Percentiles rank a stretch among this genome's conserved stretches.
Conservation (phyloP, 2,888 invertebrate species). For the Notodonta dromedarius region DNA sequence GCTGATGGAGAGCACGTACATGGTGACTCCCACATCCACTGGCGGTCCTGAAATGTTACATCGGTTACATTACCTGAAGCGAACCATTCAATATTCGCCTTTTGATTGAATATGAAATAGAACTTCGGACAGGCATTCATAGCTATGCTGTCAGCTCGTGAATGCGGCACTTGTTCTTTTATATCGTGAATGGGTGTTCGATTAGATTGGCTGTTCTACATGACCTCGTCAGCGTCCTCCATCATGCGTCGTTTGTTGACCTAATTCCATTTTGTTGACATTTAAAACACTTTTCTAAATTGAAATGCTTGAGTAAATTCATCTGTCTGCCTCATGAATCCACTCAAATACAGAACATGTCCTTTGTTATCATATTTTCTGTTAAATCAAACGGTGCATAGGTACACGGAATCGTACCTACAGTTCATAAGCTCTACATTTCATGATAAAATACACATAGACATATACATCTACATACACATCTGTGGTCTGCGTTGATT, state of each 20-base stretch:
- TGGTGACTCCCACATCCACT: constrained; percentile 91
- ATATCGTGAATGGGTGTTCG: background rate
- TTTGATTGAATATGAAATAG: background rate
- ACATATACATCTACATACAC: no score
- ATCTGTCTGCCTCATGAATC: no score
- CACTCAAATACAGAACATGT: no score
- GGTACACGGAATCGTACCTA: no score
- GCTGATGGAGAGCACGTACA: constrained; percentile 93
- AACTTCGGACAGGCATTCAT: background rate
- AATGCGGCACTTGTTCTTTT: background rate
- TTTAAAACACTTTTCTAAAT: no score
- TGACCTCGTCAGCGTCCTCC: constrained; percentile 14
- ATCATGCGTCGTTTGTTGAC: constrained; percentile 1
- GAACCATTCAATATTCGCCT: constrained; percentile 10
- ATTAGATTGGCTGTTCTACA: constrained; percentile 4
- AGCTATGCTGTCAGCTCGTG: background rate
- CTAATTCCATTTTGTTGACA: no score
- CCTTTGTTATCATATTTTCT: no score
- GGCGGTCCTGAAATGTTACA: constrained; percentile 87
- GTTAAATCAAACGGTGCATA: no score
- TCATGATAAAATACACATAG: no score
- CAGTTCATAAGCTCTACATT: no score
- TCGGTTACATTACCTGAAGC: constrained; percentile 50
- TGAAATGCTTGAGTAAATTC: no score
- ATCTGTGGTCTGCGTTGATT: no score